Conservation (phyloP, 2,888 invertebrate species). For the Chrysomela aeneicollis region DNA sequence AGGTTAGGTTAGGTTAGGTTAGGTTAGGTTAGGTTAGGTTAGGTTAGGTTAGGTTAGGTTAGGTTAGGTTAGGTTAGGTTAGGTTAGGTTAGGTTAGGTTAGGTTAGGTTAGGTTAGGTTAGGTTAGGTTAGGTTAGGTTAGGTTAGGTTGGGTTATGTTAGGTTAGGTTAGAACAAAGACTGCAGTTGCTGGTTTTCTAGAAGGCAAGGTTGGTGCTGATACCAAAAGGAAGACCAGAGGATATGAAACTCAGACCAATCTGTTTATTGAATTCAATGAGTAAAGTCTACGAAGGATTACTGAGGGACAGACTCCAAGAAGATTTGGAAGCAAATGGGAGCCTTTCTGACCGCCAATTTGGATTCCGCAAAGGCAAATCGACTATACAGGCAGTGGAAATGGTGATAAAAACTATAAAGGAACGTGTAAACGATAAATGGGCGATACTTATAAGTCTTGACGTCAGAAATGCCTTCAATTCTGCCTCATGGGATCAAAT, state of each 20-base stretch:
- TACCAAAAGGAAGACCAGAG: too few species aligned
- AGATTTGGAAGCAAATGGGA: neutral
- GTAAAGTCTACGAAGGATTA: neutral
- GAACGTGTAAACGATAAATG: neutral
- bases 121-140: slow-evolving; percentile 37
- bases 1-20: slow-evolving; percentile 29
- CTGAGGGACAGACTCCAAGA: neutral
- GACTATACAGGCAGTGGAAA: neutral
- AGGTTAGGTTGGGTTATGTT: slow-evolving; percentile 19
- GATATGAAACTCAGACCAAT: neutral
- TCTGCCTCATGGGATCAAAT: neutral
- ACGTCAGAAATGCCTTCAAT: neutral
- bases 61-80: slow-evolving; percentile 39
- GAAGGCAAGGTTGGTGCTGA: slow-evolving; percentile 35
- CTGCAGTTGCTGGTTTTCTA: slow-evolving; percentile 18
- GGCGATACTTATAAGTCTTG: neutral
- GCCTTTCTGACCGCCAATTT: neutral
- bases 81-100: slow-evolving; percentile 37
- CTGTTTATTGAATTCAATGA: neutral
- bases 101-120: slow-evolving; percentile 36
- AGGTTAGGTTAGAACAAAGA: slow-evolving; percentile 18
- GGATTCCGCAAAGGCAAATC: neutral
- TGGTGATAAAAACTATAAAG: neutral
- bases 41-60: slow-evolving; percentile 36
- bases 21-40: slow-evolving; percentile 28